Evolutionary conservation across 2,797 vertebrate species (phyloP), one percentile per base, ranked within the genome.

Genomic region (Halcyon leucocephala): DNA sequence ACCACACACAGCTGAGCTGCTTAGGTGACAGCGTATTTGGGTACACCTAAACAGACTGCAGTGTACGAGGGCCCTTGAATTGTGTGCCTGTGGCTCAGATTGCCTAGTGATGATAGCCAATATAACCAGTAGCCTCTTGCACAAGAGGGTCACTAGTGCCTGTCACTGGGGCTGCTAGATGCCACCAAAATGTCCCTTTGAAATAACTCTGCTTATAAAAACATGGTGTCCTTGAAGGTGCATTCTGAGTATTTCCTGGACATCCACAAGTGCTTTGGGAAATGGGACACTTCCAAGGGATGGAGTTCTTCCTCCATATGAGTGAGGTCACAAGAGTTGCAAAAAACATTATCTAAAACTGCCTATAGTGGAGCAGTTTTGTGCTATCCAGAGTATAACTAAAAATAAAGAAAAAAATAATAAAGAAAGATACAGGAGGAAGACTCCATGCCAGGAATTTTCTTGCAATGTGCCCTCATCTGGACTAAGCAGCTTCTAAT

Each of bases 401-500:
- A 57, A 94, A 95, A 74, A 74, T 61, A 90, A 90, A 83, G 7
- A 19, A 46, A 55, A 80, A 76, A 14, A 64, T 12, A 64, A 80
- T 29, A 86, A 79, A 78, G 28, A 39, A 82, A 78, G 24, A 14
- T 90, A 69, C 29, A 64, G 20, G 14, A 93, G 20, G 22, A 91
- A 70, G 79, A 82, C 14, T 86, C 48, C 7, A 82, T 65, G 26
- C 46, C 10, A 65, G 37, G 25, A 93, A 61, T 93, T 91, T 81
- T 84, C 54, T 72, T 73, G 55, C 42, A 74, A 78, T 35, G 26
- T 58, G 37, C 11, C 26, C 46, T 49, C 46, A 79, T 41, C 28
- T 76, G 82, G 69, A 86, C 86, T 87, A 96, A 96, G 79, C 67
- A 97, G 71, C 71, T 92, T 93, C 86, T 80, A 89, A 95, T 95